These are phyloP conservation scores for Zapus hudsonius DNA, from an alignment of 2,113 vertebrate species.

Conservation along the genomic window DNA sequence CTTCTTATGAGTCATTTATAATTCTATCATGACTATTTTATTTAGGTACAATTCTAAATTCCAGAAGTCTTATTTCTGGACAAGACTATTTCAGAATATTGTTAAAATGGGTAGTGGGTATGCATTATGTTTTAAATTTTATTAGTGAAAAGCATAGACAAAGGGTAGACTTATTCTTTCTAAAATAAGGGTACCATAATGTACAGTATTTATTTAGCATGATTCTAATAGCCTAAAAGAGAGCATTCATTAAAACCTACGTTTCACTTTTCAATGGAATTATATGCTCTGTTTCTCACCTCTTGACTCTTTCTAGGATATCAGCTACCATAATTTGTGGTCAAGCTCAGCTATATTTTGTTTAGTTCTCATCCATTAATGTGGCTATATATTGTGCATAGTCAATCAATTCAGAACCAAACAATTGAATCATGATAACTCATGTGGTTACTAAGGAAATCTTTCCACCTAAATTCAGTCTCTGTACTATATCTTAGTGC, in stretches of 20 bases:
- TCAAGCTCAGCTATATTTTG: slow-evolving; percentile 19
- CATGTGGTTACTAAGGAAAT: background rate
- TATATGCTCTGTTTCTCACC: slow-evolving; percentile 37
- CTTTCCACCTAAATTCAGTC: background rate
- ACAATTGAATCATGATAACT: background rate
- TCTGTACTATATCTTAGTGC: background rate
- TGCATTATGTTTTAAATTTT: slow-evolving; percentile 43
- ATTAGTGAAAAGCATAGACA: background rate
- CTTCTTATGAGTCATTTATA: slow-evolving; percentile 51
- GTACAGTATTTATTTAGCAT: slow-evolving; percentile 36
- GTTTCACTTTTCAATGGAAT: slow-evolving; percentile 13
- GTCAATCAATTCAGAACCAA: slow-evolving; percentile 3
- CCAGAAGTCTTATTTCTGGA: slow-evolving; percentile 31
- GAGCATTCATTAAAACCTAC: background rate
- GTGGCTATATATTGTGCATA: slow-evolving; percentile 34
- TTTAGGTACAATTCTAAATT: slow-evolving; percentile 41
- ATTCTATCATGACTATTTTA: background rate
- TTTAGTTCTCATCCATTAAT: slow-evolving; percentile 34
- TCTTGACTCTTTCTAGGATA: slow-evolving; percentile 35
- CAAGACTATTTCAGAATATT: background rate
- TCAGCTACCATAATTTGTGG: background rate
- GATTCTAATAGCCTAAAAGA: slow-evolving; percentile 28
- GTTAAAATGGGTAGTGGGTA: slow-evolving; percentile 24
- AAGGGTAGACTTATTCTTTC: slow-evolving; percentile 52
- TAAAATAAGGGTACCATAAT: slow-evolving; percentile 22